These are phyloP conservation scores for Illadopsis cleaveri DNA, from an alignment of 2,113 vertebrate genomes.

Conservation along the genomic window DNA sequence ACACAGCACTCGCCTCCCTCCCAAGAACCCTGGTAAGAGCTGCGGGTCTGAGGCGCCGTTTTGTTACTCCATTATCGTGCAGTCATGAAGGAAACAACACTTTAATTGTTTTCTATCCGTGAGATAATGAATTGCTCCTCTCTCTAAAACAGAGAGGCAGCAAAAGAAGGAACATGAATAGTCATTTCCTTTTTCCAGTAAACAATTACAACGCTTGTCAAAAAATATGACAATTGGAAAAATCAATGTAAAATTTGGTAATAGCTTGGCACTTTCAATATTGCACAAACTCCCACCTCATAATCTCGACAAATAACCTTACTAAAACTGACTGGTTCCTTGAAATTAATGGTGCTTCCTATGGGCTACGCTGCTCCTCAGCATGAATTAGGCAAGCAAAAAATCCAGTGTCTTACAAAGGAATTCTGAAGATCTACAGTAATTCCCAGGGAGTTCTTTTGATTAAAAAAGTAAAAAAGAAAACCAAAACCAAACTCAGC, in stretches of 20 bases:
- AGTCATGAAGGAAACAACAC: neutral
- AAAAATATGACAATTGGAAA: neutral
- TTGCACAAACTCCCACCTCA: neutral
- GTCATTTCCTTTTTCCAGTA: slow-evolving; percentile 20
- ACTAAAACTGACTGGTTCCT: neutral
- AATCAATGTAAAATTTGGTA: neutral
- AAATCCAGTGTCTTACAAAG: neutral
- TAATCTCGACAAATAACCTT: neutral
- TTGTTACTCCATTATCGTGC: neutral
- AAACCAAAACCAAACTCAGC: neutral
- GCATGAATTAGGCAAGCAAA: neutral
- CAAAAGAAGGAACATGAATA: neutral
- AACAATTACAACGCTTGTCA: neutral
- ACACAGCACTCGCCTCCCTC: neutral
- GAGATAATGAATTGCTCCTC: slow-evolving; percentile 1
- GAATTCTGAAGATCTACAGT: neutral
- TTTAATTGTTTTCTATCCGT: neutral
- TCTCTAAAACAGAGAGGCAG: neutral
- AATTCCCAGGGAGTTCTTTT: neutral
- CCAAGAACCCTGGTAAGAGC: neutral
- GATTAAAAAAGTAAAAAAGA: neutral
- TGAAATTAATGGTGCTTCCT: slow-evolving; percentile 25
- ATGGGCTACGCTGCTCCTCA: neutral
- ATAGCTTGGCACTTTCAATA: neutral
- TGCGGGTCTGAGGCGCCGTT: neutral